phyloP scores from a whole-genome alignment of 1,140 invertebrate genomes.

The Brachionus koreanus region DNA sequence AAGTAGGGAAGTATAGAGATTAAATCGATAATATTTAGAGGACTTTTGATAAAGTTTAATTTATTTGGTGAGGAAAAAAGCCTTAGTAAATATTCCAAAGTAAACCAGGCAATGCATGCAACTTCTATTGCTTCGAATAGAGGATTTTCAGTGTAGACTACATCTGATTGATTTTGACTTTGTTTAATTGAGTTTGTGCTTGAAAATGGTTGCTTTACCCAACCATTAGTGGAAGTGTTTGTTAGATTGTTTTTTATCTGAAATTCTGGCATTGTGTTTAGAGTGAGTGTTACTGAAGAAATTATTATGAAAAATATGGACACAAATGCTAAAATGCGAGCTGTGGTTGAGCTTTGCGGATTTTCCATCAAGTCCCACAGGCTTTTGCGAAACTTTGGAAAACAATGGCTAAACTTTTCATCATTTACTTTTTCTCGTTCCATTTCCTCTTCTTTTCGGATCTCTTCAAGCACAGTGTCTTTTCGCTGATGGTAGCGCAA shows the following conservation, averaged over 20 bases:
- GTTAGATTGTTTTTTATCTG: neutral
- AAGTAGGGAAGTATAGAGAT: constrained; percentile 99
- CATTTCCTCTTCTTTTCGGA: constrained; percentile 47
- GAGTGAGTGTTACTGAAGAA: constrained; percentile 98
- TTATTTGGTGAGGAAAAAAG: constrained; percentile 87
- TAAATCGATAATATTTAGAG: constrained; percentile 99
- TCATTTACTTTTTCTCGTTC: constrained; percentile 71
- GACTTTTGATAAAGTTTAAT: constrained; percentile 91
- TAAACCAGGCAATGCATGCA: constrained; percentile 72
- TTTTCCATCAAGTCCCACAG: constrained; percentile 99
- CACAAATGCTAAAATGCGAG: constrained; percentile 96
- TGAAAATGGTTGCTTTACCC: constrained; percentile 94
- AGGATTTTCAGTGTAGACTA: neutral
- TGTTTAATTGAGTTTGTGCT: constrained; percentile 99
- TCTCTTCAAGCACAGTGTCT: constrained; percentile 70
- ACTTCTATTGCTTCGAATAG: constrained; percentile 59
- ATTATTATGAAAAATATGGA: constrained; percentile 94
- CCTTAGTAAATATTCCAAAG: constrained; percentile 89
- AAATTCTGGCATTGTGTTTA: constrained; percentile 41
- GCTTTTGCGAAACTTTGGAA: constrained; percentile 76
- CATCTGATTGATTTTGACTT: constrained; percentile 61
- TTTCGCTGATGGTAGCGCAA: constrained; percentile 97
- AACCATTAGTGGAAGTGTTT: constrained; percentile 63
- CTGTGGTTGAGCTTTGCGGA: constrained; percentile 96
- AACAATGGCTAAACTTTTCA: constrained; percentile 66